Base-by-base conservation (phyloP, 2,888 invertebrate genomes). In the Punctoribates punctum region DNA sequence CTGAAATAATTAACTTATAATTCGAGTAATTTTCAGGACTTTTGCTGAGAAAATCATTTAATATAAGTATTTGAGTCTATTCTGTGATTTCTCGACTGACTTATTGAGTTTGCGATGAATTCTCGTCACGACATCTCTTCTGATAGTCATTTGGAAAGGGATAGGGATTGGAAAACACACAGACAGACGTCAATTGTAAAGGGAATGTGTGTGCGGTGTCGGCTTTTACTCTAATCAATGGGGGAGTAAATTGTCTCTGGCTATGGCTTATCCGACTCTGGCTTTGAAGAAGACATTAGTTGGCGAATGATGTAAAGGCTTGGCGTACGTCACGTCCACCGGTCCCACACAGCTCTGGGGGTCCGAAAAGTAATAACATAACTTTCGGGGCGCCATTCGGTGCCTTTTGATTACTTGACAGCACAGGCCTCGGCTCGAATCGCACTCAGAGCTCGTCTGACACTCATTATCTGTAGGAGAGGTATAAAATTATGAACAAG, bases 311-410 rank as follows among this genome's bases (percentile, higher is more conserved):
- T 67, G 54, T 27, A 60, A 15, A 15, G 77, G 77, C 27, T 77
- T 67, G n/a, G 75, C 77, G 46, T 73, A 65, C 15, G 46, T 34
- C 13, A 77, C 77, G 23, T 76, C 91, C 0, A 93, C 92, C 0
- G 91, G 90, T 0, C 92, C 93, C 82, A 93, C 91, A 87, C 94
- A 94, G 25, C 91, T 90, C 73, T 93, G 86, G 0, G 93, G 91
- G 82, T 93, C 93, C 83, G 92, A 92, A 88, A 93, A 94, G 85
- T 93, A 94, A 17, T 91, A 91, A 85, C 94, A 94, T 80, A 91
- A 91, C 88, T 92, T 92, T 85, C 93, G 88, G 1, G 93, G 88
- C 80, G 91, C 89, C 86, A 92, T 92, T 60, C 93, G 88, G 84
- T 94, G 93, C 80, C 93, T 88, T 79, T 93, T 88, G 81, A 93